Conservation (phyloP, 1,140 invertebrate genomes). For the Scaptodrosophila lebanonensis region DNA sequence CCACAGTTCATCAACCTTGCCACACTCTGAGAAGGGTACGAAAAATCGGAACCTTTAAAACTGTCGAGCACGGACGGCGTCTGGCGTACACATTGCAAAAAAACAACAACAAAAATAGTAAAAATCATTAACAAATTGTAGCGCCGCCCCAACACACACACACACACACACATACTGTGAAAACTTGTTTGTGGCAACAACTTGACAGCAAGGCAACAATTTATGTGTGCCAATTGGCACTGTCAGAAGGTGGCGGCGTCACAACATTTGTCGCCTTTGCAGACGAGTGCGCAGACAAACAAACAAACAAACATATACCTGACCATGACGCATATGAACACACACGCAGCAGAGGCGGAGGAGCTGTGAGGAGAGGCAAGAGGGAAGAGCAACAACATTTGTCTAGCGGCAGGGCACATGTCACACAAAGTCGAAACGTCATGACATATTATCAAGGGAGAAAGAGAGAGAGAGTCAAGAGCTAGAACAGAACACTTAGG, state of each 20-base stretch:
- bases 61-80: conserved; percentile 5
- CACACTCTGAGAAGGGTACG: conserved; percentile 11
- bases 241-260: conserved; percentile 30
- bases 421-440: conserved; percentile 66
- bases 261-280: too few relatives aligned
- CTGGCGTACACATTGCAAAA: too few relatives aligned
- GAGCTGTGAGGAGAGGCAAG: background rate
- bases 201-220: conserved; percentile 34
- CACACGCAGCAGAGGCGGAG: conserved; percentile 7
- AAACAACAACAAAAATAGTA: too few relatives aligned
- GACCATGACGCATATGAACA: conserved; percentile 51
- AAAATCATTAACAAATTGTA: conserved; percentile 70
- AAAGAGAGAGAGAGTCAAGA: background rate
- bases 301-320: conserved; percentile 37
- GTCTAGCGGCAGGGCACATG: conserved; percentile 43
- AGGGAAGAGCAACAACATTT: conserved; percentile 39
- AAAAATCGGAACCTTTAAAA: conserved; percentile 7
- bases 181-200: conserved; percentile 19
- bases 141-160: background rate
- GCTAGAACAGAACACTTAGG: conserved; percentile 17
- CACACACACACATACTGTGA: too few relatives aligned
- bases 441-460: conserved; percentile 35
- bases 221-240: conserved; percentile 36
- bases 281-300: conserved; percentile 18
- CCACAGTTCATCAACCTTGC: conserved; percentile 61